Conservation (phyloP, 2,888 invertebrate genomes). For the Cordylochernes scorpioides region DNA sequence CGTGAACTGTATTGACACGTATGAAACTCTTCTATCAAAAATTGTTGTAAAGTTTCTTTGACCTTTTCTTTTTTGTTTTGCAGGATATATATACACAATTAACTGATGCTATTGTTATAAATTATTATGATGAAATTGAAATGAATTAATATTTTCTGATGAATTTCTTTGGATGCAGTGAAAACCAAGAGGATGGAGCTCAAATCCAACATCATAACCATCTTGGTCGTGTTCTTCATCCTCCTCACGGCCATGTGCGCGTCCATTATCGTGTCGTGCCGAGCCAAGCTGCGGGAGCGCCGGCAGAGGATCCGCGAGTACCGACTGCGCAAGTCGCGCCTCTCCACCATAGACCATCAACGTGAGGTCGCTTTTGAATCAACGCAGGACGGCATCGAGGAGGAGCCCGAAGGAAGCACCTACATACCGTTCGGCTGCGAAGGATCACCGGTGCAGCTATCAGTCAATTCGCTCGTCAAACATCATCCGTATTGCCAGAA, state of each 20-base stretch:
- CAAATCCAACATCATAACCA: slow-evolving; percentile 62
- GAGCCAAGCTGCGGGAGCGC: slow-evolving; percentile 44
- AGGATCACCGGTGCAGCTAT: slow-evolving; percentile 12
- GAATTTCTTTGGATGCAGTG: too few species aligned
- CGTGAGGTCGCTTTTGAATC: slow-evolving; percentile 13
- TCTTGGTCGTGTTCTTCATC: slow-evolving; percentile 57
- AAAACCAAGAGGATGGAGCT: too few species aligned
- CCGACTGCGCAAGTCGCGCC: slow-evolving; percentile 14
- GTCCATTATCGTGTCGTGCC: slow-evolving; percentile 62
- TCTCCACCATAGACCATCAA: slow-evolving; percentile 10
- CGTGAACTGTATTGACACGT: too few species aligned
- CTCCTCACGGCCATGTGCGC: slow-evolving; percentile 65
- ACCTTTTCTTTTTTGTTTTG: too few species aligned
- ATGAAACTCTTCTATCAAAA: too few species aligned
- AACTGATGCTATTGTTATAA: too few species aligned
- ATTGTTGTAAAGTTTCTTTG: too few species aligned
- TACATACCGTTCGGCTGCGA: too few species aligned
- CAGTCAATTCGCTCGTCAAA: slow-evolving; percentile 7
- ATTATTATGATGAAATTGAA: too few species aligned
- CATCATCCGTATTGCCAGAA: slow-evolving; percentile 9
- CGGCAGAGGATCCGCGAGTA: slow-evolving; percentile 15
- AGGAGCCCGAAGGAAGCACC: slow-evolving; percentile 12
- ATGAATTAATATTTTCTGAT: too few species aligned
- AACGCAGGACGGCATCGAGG: slow-evolving; percentile 10
- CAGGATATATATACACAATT: too few species aligned